Percentiles rank a stretch among this genome's conserved stretches.
phyloP scores from a whole-genome alignment of 2,888 invertebrate species.

The Parelbella ahira region DNA sequence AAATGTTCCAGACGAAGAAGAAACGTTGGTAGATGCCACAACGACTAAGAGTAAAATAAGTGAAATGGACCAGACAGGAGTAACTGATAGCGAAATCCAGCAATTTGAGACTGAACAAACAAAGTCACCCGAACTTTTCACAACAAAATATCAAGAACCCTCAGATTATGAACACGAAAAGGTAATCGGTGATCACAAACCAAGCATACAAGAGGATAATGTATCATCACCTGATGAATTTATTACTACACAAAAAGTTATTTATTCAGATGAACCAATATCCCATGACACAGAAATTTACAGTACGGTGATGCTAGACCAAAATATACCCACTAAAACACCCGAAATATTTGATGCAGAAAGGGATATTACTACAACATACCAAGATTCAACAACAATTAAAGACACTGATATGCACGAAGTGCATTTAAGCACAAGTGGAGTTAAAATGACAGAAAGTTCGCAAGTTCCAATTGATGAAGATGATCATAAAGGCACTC shows the following conservation, averaged over 20 bases:
- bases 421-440: background rate
- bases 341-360: constrained; percentile 6
- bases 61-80: too few species aligned
- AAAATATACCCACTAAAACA: constrained; percentile 24
- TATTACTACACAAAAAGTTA: constrained; percentile 1
- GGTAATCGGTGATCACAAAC: constrained; percentile 19
- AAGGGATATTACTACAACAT: constrained; percentile 15
- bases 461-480: background rate
- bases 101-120: too few species aligned
- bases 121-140: background rate
- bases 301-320: constrained; percentile 7
- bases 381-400: background rate
- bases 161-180: constrained; percentile 11
- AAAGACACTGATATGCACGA: constrained; percentile 7
- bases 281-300: background rate
- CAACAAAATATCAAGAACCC: constrained; percentile 16
- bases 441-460: constrained; percentile 10
- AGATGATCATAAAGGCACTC: constrained; percentile 13
- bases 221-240: constrained; percentile 21
- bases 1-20: too few species aligned
- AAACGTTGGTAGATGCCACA: too few species aligned
- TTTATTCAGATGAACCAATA: background rate
- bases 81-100: too few species aligned
- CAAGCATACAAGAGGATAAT: constrained; percentile 13
- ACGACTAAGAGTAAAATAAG: too few species aligned